Conservation (phyloP, 1,140 invertebrate species). For the Bombus fervidus region DNA sequence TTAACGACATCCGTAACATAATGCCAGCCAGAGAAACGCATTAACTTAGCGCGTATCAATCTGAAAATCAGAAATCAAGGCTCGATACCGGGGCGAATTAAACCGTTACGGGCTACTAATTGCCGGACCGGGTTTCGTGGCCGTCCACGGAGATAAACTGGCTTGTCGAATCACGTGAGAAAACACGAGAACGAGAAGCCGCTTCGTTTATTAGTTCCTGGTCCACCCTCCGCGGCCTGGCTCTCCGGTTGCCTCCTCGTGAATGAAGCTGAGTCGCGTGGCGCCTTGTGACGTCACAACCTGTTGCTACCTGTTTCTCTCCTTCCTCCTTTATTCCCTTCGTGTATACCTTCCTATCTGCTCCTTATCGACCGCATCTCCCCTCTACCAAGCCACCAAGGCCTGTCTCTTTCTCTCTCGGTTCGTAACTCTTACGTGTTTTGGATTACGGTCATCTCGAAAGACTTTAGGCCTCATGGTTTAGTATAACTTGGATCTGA, state of each 20-base stretch:
- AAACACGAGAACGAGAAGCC: slow-evolving; percentile 55
- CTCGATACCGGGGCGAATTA: slow-evolving; percentile 48
- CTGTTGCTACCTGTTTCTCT: slow-evolving; percentile 76
- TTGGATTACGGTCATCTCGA: background rate
- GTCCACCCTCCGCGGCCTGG: slow-evolving; percentile 57
- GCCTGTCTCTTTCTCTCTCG: background rate
- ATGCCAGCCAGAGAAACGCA: background rate
- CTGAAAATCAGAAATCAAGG: slow-evolving; percentile 45
- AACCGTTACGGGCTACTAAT: slow-evolving; percentile 68
- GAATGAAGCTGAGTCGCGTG: slow-evolving; percentile 77
- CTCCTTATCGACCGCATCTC: slow-evolving; percentile 21
- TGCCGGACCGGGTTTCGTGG: slow-evolving; percentile 49
- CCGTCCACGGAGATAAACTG: slow-evolving; percentile 60
- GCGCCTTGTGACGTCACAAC: slow-evolving; percentile 77
- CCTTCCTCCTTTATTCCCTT: slow-evolving; percentile 38
- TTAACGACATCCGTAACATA: slow-evolving; percentile 21
- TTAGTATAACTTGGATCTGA: too few relatives aligned
- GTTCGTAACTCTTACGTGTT: background rate
- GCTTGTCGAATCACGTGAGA: slow-evolving; percentile 68
- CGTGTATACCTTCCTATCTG: background rate
- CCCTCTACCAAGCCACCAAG: background rate
- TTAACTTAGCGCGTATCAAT: slow-evolving; percentile 45
- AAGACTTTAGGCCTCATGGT: background rate
- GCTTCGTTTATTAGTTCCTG: slow-evolving; percentile 64
- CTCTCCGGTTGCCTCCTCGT: slow-evolving; percentile 58